These are phyloP conservation scores for Zophobas morio DNA, from an alignment of 1,140 invertebrate species.

Conservation along the genomic window DNA sequence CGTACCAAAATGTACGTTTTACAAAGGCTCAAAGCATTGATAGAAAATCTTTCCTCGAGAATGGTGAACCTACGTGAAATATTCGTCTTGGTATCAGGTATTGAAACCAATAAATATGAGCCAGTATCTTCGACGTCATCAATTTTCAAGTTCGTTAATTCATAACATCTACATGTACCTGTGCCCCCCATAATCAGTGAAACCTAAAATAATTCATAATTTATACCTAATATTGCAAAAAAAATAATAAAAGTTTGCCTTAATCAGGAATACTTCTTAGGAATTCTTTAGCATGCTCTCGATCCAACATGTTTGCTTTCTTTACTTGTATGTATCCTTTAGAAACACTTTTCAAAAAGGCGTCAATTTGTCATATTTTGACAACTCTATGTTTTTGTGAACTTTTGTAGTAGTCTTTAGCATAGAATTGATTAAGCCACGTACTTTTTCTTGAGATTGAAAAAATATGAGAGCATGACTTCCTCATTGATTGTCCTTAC, in stretches of 20 bases:
- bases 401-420: conserved; percentile 1
- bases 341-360: conserved; percentile 32
- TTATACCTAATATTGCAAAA: conserved; percentile 34
- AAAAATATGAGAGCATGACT: conserved; percentile 25
- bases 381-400: conserved; percentile 24
- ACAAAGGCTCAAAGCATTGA: conserved; percentile 27
- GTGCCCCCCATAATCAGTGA: conserved; percentile 41
- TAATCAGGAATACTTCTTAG: conserved; percentile 36
- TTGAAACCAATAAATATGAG: conserved; percentile 42
- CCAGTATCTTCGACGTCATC: conserved; percentile 48
- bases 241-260: conserved; percentile 45
- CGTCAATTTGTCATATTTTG: conserved; percentile 32
- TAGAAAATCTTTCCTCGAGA: conserved; percentile 44
- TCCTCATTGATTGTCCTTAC: conserved; percentile 17
- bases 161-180: conserved; percentile 42
- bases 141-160: conserved; percentile 31
- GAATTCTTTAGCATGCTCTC: conserved; percentile 38
- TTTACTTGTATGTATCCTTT: conserved; percentile 43
- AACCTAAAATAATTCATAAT: conserved; percentile 48
- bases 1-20: conserved; percentile 53
- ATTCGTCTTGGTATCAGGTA: conserved; percentile 44
- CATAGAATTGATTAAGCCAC: conserved; percentile 34
- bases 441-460: conserved; percentile 28
- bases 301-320: conserved; percentile 46
- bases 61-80: conserved; percentile 49